Percentiles rank a stretch among this genome's conserved stretches.
Conservation (phyloP, 2,888 invertebrate species). For the Bibio marci region DNA sequence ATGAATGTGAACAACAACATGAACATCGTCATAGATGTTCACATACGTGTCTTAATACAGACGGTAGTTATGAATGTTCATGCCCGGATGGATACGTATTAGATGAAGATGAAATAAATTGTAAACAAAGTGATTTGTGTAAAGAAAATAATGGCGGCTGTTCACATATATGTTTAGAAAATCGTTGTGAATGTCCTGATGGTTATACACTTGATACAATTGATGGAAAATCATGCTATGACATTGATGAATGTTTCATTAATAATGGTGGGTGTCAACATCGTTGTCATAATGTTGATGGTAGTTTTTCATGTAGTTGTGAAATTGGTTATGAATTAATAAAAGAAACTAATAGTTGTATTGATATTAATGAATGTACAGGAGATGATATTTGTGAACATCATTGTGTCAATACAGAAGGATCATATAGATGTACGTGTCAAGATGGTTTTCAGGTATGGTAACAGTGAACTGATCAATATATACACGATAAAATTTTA, state of each 20-base stretch:
- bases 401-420: slow-evolving; percentile 26
- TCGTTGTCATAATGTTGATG: slow-evolving; percentile 26
- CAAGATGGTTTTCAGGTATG: slow-evolving; percentile 19
- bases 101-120: slow-evolving; percentile 15
- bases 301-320: slow-evolving; percentile 30
- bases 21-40: slow-evolving; percentile 18
- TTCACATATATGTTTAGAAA: slow-evolving; percentile 31
- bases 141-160: slow-evolving; percentile 34
- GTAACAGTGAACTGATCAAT: too few species aligned
- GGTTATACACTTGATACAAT: slow-evolving; percentile 24
- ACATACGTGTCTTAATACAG: slow-evolving; percentile 28
- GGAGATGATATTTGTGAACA: slow-evolving; percentile 16
- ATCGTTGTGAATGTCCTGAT: slow-evolving; percentile 23
- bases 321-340: slow-evolving; percentile 30
- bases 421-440: slow-evolving; percentile 34
- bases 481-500: too few species aligned
- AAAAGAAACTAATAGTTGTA: slow-evolving; percentile 25
- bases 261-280: slow-evolving; percentile 19
- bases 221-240: slow-evolving; percentile 25
- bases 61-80: slow-evolving; percentile 33
- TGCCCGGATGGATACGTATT: slow-evolving; percentile 33
- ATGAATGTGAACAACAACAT: slow-evolving; percentile 28
- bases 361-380: slow-evolving; percentile 33
- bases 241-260: slow-evolving; percentile 34
- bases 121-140: slow-evolving; percentile 32